Evolutionary conservation across 2,888 invertebrate genomes (phyloP).

Genomic region (Heliconius ethilla): DNA sequence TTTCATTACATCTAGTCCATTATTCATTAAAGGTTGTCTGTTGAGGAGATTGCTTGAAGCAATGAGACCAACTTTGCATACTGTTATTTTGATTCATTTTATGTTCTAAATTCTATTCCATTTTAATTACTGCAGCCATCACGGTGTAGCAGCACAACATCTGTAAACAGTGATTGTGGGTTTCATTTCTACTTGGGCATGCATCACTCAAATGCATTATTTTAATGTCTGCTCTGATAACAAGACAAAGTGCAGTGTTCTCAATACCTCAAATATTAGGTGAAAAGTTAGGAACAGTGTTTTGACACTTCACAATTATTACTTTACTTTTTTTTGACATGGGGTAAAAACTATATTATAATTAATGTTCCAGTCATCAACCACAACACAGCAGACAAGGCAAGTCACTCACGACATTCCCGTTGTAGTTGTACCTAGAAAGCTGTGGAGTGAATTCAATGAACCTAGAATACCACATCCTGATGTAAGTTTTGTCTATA

Average conservation of each 20-base stretch:
- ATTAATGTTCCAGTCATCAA: conserved; percentile 75
- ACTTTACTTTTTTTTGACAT: no score
- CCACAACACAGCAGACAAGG: conserved; percentile 83
- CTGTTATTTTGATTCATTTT: no score
- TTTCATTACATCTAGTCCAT: no score
- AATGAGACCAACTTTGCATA: no score
- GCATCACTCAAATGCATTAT: not conserved
- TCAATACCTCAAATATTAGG: no score
- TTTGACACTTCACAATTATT: no score
- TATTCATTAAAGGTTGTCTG: no score
- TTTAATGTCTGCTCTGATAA: not conserved
- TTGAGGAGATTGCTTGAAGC: no score
- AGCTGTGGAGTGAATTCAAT: conserved; percentile 88
- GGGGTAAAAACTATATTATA: not conserved
- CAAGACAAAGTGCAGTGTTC: not conserved
- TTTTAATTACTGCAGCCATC: no score
- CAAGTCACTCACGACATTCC: conserved; percentile 92
- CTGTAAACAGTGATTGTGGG: not conserved
- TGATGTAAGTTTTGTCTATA: conserved; percentile 83
- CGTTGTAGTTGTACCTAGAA: conserved; percentile 87
- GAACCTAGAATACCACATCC: conserved; percentile 88
- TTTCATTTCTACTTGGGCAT: not conserved
- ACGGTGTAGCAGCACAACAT: not conserved
- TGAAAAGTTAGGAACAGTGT: no score
- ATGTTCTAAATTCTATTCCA: no score